phyloP scores from a whole-genome alignment of 2,888 invertebrate species.

The Leptothorax acervorum region DNA sequence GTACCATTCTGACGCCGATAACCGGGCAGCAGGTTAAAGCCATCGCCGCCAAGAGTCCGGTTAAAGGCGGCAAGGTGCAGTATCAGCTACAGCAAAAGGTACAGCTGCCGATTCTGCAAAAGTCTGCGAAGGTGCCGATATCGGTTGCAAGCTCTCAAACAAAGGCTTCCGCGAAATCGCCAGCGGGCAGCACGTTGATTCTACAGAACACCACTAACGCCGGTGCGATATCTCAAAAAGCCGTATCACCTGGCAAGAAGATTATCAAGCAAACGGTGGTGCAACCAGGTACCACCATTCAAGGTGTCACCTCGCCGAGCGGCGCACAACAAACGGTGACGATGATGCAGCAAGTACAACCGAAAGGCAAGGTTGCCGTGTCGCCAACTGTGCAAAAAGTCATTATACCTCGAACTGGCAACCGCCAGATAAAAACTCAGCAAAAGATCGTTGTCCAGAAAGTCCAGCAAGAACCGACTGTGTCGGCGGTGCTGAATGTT shows the following conservation, averaged over 20 bases:
- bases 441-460: slow-evolving; percentile 77
- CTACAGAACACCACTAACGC: slow-evolving; percentile 71
- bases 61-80: slow-evolving; percentile 75
- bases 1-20: slow-evolving; percentile 83
- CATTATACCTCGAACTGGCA: slow-evolving; percentile 71
- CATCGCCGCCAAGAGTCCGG: slow-evolving; percentile 81
- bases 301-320: slow-evolving; percentile 69
- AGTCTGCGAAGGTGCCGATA: slow-evolving; percentile 80
- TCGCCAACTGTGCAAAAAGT: slow-evolving; percentile 70
- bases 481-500: slow-evolving; percentile 62
- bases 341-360: slow-evolving; percentile 68
- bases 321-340: slow-evolving; percentile 62
- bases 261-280: slow-evolving; percentile 69
- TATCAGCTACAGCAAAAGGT: slow-evolving; percentile 81
- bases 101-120: slow-evolving; percentile 81
- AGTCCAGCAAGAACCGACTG: slow-evolving; percentile 61
- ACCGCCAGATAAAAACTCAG: slow-evolving; percentile 74
- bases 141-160: slow-evolving; percentile 83
- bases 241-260: slow-evolving; percentile 73
- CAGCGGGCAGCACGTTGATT: slow-evolving; percentile 79
- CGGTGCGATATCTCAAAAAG: slow-evolving; percentile 62
- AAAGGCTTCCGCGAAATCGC: slow-evolving; percentile 80
- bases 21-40: slow-evolving; percentile 84
- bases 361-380: slow-evolving; percentile 67
- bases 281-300: slow-evolving; percentile 66